Conservation (phyloP, 2,797 vertebrate species). For the Spondyliosoma cantharus region DNA sequence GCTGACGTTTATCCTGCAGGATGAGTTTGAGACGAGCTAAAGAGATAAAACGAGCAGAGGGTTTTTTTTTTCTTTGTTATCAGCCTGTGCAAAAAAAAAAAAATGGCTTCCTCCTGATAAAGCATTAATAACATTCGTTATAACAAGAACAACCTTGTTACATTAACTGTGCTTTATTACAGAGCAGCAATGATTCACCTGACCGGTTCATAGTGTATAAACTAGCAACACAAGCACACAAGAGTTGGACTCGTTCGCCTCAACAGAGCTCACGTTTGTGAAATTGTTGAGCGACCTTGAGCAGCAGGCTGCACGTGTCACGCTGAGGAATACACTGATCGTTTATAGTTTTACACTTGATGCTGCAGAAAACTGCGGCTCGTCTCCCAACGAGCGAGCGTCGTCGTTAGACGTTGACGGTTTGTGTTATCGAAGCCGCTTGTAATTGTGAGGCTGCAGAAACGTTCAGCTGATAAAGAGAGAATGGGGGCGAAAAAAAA, state of each 20-base stretch:
- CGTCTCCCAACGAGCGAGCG: neutral
- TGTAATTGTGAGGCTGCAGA: slow-evolving; percentile 6
- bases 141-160: too few species aligned
- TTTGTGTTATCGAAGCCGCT: neutral
- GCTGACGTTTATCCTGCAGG: neutral
- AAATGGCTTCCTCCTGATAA: neutral
- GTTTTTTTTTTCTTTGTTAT: neutral
- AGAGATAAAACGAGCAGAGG: neutral
- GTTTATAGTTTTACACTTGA: neutral
- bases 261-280: neutral
- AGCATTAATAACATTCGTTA: neutral
- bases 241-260: neutral
- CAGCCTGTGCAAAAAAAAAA: neutral
- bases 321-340: neutral
- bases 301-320: neutral
- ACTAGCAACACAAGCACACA: too few species aligned
- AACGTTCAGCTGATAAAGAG: neutral
- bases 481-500: neutral
- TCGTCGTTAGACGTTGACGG: neutral
- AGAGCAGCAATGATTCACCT: neutral
- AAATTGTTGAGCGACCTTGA: neutral
- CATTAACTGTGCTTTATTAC: neutral
- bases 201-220: neutral
- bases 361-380: neutral
- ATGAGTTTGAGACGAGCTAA: neutral